Evolutionary conservation across 2,888 invertebrate genomes (phyloP).

Genomic region (Sabellastarte sp.): DNA sequence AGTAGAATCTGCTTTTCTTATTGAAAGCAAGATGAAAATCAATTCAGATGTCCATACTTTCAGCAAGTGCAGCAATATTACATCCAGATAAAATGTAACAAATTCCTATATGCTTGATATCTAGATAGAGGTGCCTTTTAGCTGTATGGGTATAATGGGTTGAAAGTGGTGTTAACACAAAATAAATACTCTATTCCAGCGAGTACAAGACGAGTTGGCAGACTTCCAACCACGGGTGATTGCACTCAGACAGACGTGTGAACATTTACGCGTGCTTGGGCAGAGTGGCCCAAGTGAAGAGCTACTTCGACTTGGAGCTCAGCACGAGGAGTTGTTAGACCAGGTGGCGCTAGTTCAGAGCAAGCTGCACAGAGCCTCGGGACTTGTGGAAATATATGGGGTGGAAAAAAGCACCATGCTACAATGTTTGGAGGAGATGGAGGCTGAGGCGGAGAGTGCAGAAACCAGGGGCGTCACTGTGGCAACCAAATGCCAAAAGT

Average conservation of each 20-base stretch:
- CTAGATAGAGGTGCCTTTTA: too few species aligned
- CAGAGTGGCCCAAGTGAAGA: conserved; percentile 46
- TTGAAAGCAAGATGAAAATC: too few species aligned
- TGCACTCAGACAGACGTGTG: conserved; percentile 39
- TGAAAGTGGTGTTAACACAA: too few species aligned
- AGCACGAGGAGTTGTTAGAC: conserved; percentile 12
- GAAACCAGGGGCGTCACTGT: conserved; percentile 35
- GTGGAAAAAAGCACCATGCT: conserved; percentile 37
- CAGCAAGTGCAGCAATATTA: too few species aligned
- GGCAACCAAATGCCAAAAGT: conserved; percentile 38
- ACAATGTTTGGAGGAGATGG: conserved; percentile 36
- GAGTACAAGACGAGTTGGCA: conserved; percentile 49
- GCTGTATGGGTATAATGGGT: too few species aligned
- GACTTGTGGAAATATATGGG: conserved; percentile 84
- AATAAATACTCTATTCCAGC: too few species aligned
- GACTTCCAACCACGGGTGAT: conserved; percentile 38
- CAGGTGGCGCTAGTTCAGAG: conserved; percentile 74
- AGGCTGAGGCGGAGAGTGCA: conserved; percentile 29
- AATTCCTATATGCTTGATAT: too few species aligned
- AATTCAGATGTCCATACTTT: too few species aligned
- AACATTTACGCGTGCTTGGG: conserved; percentile 69
- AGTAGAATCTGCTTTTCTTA: too few species aligned
- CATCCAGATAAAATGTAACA: too few species aligned
- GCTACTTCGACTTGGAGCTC: conserved; percentile 3
- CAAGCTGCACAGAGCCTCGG: conserved; percentile 71